Conservation (phyloP, 2,888 invertebrate genomes). For the Hoplodrina ambigua region DNA sequence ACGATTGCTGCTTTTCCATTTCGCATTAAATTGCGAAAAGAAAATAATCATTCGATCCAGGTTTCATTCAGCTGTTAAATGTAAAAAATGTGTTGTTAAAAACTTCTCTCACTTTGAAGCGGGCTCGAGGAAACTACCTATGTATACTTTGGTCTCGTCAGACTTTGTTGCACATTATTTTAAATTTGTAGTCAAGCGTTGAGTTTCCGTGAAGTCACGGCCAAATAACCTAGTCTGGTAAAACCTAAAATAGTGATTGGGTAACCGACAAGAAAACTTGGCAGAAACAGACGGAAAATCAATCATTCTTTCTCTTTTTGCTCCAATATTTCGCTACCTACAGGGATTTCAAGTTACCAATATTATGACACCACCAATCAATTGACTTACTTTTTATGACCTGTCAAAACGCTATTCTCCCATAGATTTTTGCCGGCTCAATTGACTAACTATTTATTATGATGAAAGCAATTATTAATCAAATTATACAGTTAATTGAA, state of each 20-base stretch:
- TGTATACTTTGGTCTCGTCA: conserved; percentile 14
- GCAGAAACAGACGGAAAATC: background rate
- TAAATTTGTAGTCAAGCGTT: conserved; percentile 13
- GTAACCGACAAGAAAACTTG: background rate
- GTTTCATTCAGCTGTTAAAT: conserved; percentile 25
- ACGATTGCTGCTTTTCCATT: conserved; percentile 7
- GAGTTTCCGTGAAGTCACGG: conserved; percentile 28
- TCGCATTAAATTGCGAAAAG: conserved; percentile 20
- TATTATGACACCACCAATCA: too few relatives aligned
- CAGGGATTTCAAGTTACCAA: background rate
- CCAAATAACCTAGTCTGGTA: conserved; percentile 23
- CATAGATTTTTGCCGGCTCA: background rate
- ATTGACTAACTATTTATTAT: too few relatives aligned
- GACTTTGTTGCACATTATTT: conserved; percentile 50
- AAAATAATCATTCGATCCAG: conserved; percentile 38
- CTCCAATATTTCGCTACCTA: conserved; percentile 9
- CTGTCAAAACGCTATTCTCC: too few relatives aligned
- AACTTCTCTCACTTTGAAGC: conserved; percentile 22
- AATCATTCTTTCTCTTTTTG: conserved; percentile 1
- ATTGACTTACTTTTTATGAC: too few relatives aligned
- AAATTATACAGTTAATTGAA: too few relatives aligned
- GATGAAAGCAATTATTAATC: too few relatives aligned
- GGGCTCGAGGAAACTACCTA: conserved; percentile 28
- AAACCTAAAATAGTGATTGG: conserved; percentile 23
- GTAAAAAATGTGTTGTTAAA: conserved; percentile 32